Evolutionary conservation across 2,888 invertebrate species (phyloP).

Genomic region (Mesodorylaimus sp.): DNA sequence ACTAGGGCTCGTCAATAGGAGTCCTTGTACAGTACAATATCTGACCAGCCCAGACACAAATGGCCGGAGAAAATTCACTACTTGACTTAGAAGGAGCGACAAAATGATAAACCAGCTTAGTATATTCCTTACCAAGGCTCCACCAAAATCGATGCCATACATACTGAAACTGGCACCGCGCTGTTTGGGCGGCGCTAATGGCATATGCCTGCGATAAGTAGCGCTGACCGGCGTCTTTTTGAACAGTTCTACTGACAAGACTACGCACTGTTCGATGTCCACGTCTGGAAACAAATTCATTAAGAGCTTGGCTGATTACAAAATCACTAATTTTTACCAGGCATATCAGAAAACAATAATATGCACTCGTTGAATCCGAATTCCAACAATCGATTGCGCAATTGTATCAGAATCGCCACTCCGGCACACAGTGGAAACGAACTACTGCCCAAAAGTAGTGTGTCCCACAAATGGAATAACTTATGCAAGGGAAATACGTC

Average conservation of each 20-base stretch:
- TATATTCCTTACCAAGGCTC: slow-evolving; percentile 1
- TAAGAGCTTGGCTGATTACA: neutral
- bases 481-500: slow-evolving; percentile 96
- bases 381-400: slow-evolving; percentile 58
- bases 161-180: slow-evolving; percentile 4
- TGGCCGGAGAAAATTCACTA: too few species aligned
- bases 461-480: slow-evolving; percentile 93
- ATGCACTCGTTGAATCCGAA: slow-evolving; percentile 98
- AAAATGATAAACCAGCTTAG: neutral
- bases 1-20: too few species aligned
- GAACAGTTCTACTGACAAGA: slow-evolving; percentile 66
- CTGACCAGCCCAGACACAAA: too few species aligned
- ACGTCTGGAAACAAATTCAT: slow-evolving; percentile 44
- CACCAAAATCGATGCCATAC: neutral
- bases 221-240: slow-evolving; percentile 68
- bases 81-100: too few species aligned
- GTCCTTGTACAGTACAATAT: too few species aligned
- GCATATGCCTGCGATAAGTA: slow-evolving; percentile 53
- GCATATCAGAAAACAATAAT: slow-evolving; percentile 88
- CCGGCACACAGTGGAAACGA: slow-evolving; percentile 86
- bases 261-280: slow-evolving; percentile 77
- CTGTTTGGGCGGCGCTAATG: slow-evolving; percentile 2
- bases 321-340: slow-evolving; percentile 36
- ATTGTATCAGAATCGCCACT: slow-evolving; percentile 68
- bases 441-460: slow-evolving; percentile 71